These are phyloP conservation scores for Leguminivora glycinivorella DNA, from an alignment of 1,140 invertebrate species.

Conservation along the genomic window DNA sequence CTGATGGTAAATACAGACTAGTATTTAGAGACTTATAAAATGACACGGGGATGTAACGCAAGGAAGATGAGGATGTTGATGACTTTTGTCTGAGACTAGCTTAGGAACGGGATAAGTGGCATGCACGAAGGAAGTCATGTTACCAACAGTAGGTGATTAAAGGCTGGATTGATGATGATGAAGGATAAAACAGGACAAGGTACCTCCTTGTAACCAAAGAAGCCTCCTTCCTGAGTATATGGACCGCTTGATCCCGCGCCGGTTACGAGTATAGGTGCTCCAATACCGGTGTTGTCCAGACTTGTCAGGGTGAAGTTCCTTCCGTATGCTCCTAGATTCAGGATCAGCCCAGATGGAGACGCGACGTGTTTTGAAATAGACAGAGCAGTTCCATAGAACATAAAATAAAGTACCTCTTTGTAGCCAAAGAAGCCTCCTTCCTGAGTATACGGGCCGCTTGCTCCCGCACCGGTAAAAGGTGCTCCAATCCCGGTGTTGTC, in stretches of 20 bases:
- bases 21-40: too few relatives aligned
- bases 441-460: conserved; percentile 80
- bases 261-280: conserved; percentile 62
- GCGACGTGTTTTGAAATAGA: too few relatives aligned
- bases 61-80: too few relatives aligned
- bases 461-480: conserved; percentile 56
- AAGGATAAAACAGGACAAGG: too few relatives aligned
- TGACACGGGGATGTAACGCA: too few relatives aligned
- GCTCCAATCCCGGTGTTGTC: conserved; percentile 67
- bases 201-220: conserved; percentile 83
- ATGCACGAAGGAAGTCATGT: too few relatives aligned
- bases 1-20: too few relatives aligned
- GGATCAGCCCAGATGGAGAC: conserved; percentile 76
- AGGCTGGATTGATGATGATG: too few relatives aligned
- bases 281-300: conserved; percentile 59
- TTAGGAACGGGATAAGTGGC: too few relatives aligned
- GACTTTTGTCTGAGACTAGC: too few relatives aligned
- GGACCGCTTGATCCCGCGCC: conserved; percentile 75
- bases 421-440: conserved; percentile 82
- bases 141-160: too few relatives aligned
- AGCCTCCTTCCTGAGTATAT: conserved; percentile 81
- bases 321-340: conserved; percentile 81
- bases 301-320: conserved; percentile 72
- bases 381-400: background rate
- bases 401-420: conserved; percentile 75